Evolutionary conservation across 2,888 invertebrate genomes (phyloP).

Genomic region (Polymixis flavicincta): DNA sequence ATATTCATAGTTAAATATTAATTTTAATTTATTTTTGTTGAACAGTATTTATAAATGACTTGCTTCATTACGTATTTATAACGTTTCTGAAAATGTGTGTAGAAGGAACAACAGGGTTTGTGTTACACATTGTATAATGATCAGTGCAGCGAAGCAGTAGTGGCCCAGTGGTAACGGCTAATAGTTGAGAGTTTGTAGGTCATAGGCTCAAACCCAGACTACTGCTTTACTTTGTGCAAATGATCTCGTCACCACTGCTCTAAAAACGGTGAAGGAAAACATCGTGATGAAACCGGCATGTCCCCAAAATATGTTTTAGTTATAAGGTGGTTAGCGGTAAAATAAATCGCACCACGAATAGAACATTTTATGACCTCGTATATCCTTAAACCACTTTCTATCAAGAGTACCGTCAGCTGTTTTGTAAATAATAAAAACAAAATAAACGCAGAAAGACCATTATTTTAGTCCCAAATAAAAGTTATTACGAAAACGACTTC

Average conservation of each 20-base stretch:
- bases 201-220: background rate
- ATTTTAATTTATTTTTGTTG: too few species aligned
- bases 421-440: background rate
- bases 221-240: background rate
- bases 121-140: too few species aligned
- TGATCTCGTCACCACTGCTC: background rate
- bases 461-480: constrained; percentile 21
- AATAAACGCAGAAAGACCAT: constrained; percentile 25
- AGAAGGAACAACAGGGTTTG: too few species aligned
- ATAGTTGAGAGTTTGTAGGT: too few species aligned
- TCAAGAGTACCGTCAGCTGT: background rate
- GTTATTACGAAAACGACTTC: constrained; percentile 37
- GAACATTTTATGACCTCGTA: background rate
- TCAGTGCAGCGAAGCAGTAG: background rate
- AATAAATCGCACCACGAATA: background rate
- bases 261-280: background rate
- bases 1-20: too few species aligned
- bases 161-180: too few species aligned
- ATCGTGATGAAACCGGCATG: background rate
- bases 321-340: background rate
- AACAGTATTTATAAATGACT: too few species aligned
- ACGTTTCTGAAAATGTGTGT: too few species aligned
- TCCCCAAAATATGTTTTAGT: background rate
- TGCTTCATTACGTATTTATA: too few species aligned
- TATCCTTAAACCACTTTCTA: too few species aligned